Conservation (phyloP, 2,797 vertebrate genomes). For the Phataginus tricuspis region DNA sequence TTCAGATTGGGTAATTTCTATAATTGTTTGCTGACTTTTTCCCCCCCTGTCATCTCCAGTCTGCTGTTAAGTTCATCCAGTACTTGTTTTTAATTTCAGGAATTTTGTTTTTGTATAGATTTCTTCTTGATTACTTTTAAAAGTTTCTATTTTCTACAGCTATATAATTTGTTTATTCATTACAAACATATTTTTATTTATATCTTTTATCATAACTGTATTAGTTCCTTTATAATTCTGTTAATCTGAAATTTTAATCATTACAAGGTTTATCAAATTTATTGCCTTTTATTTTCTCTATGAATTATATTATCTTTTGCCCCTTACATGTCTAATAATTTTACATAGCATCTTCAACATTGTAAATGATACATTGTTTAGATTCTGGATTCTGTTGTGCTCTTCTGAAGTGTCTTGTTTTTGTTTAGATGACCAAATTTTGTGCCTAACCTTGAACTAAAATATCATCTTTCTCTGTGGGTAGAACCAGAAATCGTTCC, state of each 20-base stretch:
- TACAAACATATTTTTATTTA: not conserved
- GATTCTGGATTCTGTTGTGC: not conserved
- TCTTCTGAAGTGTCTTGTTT: not conserved
- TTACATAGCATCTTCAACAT: not conserved
- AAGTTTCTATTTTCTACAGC: not conserved
- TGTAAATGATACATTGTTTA: not conserved
- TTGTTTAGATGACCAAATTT: not conserved
- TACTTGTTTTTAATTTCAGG: not conserved
- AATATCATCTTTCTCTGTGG: not conserved
- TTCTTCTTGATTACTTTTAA: not conserved
- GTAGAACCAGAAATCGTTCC: not conserved
- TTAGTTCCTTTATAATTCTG: not conserved
- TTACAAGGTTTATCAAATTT: not conserved
- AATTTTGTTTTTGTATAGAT: not conserved
- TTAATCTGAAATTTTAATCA: not conserved
- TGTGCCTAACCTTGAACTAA: not conserved
- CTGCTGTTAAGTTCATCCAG: not conserved
- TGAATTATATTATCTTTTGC: not conserved
- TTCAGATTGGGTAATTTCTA: not conserved
- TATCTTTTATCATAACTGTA: not conserved
- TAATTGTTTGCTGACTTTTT: not conserved
- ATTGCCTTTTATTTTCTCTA: not conserved
- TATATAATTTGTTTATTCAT: not conserved
- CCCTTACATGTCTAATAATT: not conserved
- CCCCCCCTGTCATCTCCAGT: not conserved